phyloP scores from a whole-genome alignment of 2,888 invertebrate genomes.

The Tenodera sinensis region DNA sequence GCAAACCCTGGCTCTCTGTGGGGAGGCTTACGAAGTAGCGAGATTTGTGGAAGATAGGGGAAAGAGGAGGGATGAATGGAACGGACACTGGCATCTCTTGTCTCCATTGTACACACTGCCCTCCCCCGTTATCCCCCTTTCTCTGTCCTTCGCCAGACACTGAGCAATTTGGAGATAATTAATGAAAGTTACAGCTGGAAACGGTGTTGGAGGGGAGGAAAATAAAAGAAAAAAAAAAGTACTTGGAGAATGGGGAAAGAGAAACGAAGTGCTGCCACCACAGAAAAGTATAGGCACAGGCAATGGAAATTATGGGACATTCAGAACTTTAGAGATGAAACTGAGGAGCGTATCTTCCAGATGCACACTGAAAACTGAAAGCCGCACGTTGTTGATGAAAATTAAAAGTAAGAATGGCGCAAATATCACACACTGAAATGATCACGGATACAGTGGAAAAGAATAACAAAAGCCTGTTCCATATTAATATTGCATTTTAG shows the following conservation, averaged over 20 bases:
- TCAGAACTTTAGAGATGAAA: not conserved
- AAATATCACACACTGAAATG: too few species aligned
- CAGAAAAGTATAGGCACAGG: not conserved
- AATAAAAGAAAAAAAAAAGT: not conserved
- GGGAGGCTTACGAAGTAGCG: not conserved
- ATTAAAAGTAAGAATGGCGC: too few species aligned
- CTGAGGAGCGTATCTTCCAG: too few species aligned
- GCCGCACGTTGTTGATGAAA: too few species aligned
- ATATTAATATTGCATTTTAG: too few species aligned
- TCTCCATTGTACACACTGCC: not conserved
- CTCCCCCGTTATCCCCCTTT: not conserved
- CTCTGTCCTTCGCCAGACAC: not conserved
- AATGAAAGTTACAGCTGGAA: slow-evolving; percentile 16
- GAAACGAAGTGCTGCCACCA: not conserved
- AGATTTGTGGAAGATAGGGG: slow-evolving; percentile 8
- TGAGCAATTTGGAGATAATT: slow-evolving; percentile 24
- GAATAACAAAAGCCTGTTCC: too few species aligned
- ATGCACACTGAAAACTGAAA: too few species aligned
- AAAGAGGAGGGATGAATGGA: not conserved
- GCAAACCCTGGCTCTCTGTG: not conserved
- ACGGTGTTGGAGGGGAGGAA: not conserved
- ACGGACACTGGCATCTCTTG: not conserved
- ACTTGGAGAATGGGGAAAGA: not conserved
- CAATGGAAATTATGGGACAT: not conserved
- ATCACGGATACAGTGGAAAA: too few species aligned